Evolutionary conservation across 2,888 invertebrate genomes (phyloP).

Genomic region (Ophion ventricosus): DNA sequence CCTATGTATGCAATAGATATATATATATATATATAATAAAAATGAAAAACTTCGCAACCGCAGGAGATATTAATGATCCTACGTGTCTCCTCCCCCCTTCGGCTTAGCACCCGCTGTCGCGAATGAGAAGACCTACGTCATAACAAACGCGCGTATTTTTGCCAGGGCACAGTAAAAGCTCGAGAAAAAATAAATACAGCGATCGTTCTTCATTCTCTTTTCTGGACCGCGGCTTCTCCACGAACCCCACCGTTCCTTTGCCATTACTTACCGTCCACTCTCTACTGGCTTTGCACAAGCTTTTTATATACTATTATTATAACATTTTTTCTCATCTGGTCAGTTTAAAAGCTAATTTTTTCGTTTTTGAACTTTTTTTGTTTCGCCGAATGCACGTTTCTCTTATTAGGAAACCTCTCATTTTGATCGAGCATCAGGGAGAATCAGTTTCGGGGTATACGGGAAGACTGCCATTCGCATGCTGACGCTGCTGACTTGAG

Average conservation of each 20-base stretch:
- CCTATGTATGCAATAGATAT: slow-evolving; percentile 11
- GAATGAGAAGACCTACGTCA: slow-evolving; percentile 51
- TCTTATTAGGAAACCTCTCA: not conserved
- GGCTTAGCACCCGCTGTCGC: slow-evolving; percentile 72
- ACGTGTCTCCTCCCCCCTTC: slow-evolving; percentile 55
- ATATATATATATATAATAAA: slow-evolving; percentile 72
- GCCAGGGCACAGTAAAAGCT: slow-evolving; percentile 7
- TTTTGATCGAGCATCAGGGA: not conserved
- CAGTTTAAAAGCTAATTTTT: not conserved
- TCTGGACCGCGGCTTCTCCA: slow-evolving; percentile 4
- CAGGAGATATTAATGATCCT: slow-evolving; percentile 65
- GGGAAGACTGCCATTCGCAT: too few species aligned
- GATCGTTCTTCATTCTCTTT: slow-evolving; percentile 62
- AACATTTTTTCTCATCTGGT: not conserved
- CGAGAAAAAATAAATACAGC: slow-evolving; percentile 40
- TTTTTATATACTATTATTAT: not conserved
- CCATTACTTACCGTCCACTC: slow-evolving; percentile 62
- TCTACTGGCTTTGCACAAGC: not conserved
- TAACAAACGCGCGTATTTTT: slow-evolving; percentile 16
- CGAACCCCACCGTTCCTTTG: slow-evolving; percentile 31
- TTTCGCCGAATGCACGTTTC: not conserved
- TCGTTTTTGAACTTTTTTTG: not conserved
- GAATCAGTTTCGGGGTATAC: not conserved
- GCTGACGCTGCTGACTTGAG: too few species aligned
- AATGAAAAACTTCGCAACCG: slow-evolving; percentile 79